Evolutionary conservation across 35 echinoderm and acorn worm genomes (phyloP), one percentile per base, ranked within the genome.

Genomic region (Diadema setosum): DNA sequence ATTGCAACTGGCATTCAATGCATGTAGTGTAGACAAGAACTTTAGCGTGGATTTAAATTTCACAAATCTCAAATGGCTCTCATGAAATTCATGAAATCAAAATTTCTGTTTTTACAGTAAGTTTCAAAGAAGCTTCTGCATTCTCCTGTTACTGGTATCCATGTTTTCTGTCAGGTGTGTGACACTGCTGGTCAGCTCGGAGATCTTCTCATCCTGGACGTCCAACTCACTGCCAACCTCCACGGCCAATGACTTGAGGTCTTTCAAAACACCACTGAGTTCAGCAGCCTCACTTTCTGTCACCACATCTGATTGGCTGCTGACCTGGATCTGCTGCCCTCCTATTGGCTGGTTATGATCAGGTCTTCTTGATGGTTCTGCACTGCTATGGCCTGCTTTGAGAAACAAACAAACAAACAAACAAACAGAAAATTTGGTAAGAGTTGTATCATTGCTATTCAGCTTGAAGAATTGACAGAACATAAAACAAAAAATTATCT

Each of bases 201-300:
- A 78, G 12, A 78, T 78, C 73, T 78, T 78, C 35, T 78, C 73
- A 5, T 78, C 37, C 39, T 78, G 73, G n/a, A 44, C 3, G 73
- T 78, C 73, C 40, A 78, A 32, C n/a, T 78, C 73, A 8, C 23
- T 78, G 73, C 40, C 40, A 36, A 78, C 37, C 14, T 36, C 73
- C 18, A 78, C 27, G 2, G 73, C 73, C 73, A 78, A 41, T 44
- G 73, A 43, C 73, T 78, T 78, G 73, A 78, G n/a, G 16, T 78
- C 73, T 7, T 41, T 41, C 34, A 78, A 18, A 25, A 78, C 73
- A 41, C 44, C 44, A 41, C 36, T 39, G 35, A 78, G 21, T 20
- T 78, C 73, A 9, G 73, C 73, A 78, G 73, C 73, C 20, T 78
- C 73, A 25, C 35, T 78, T 32, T 78, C 73, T 3, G 73, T 78